These are phyloP conservation scores for Muricea muricata DNA, from an alignment of 92 coral and sea anemone genomes.

Conservation along the genomic window DNA sequence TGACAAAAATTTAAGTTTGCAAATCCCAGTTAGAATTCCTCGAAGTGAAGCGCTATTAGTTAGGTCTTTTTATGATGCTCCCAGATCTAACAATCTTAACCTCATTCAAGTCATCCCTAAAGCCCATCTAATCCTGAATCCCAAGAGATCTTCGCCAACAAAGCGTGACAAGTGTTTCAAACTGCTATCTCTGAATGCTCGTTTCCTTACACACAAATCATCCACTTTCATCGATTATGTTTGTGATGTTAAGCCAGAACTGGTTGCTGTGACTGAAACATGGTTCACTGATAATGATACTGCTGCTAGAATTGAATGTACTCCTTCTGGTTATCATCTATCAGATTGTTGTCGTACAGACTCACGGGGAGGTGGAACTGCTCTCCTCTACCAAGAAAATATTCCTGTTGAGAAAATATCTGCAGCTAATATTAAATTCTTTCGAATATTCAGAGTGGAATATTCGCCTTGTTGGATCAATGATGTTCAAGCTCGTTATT, in stretches of 20 bases:
- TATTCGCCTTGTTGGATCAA: background rate
- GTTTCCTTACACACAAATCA: background rate
- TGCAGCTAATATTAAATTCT: background rate
- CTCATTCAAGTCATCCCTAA: no score
- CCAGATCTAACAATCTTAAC: no score
- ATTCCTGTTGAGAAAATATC: background rate
- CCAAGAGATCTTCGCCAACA: background rate
- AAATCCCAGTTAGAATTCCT: no score
- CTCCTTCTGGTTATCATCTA: background rate
- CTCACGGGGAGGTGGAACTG: background rate
- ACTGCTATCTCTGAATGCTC: background rate
- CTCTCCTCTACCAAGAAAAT: background rate
- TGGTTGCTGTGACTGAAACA: background rate
- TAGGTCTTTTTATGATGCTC: no score
- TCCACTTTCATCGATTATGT: background rate
- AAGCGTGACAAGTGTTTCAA: background rate
- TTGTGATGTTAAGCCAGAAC: background rate
- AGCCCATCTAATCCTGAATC: no score
- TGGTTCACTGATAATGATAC: background rate
- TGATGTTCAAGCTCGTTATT: constrained; percentile 26
- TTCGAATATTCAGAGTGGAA: constrained; percentile 50
- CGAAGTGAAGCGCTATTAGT: no score
- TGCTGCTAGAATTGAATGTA: background rate
- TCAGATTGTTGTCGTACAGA: background rate
- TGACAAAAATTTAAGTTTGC: no score